Evolutionary conservation across 2,888 invertebrate genomes (phyloP), one percentile per base, ranked within the genome.

Genomic region (Unio pictorum): DNA sequence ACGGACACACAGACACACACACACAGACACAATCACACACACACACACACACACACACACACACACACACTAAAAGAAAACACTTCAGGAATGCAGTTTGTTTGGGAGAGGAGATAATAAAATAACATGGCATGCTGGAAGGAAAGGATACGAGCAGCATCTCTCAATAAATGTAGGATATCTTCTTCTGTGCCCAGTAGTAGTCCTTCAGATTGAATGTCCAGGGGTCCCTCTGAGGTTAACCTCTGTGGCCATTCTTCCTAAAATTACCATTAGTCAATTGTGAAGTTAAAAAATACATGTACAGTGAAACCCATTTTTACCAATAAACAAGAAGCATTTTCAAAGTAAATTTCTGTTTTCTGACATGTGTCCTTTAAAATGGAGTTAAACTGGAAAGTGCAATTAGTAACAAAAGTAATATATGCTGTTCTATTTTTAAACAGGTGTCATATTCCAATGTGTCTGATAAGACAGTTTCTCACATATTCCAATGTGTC

Each of bases 131-230:
- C 45, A 45, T 45, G 11, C 3, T 45, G 45, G 45, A 20, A 23
- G 23, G 26, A 71, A 83, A 85, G 86, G 87, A 87, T 88, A 88
- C 87, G 86, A 58, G 87, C 86, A 61, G 87, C 81, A 57, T 85
- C 83, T 61, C 81, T 81, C 20, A 88, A 75, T 17, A 86, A 69
- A 8, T 81, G 79, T 23, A 80, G 72, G 55, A 88, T 85, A 55
- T 85, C 84, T 55, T 86, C 81, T 61, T 84, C 79, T 18, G 79
- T 78, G 61, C 87, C 87, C 17, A 86, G 71, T n/a, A 84, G 71
- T 17, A 83, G 63, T 5, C 75, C 81, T 66, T 87, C 86, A 45
- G 80, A 79, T 23, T 84, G 77, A n/a, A 86, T 76, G 64, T 85
- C 85, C 65, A 87, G 69, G 11, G 85, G 81, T n/a, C 83, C 82